phyloP scores from a whole-genome alignment of 2,113 vertebrate genomes.

The western clawed frog (Xenopus tropicalis) region UCB_Xtro_10.0 CM004447.2:31286001-31286500 shows the following conservation, averaged over 20 bases:
- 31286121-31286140: conserved; percentile 91
- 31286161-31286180: conserved; percentile 97
- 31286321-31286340: conserved; percentile 95
- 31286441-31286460: conserved; percentile 78
- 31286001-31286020: conserved; percentile 82
- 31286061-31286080: conserved; percentile 87
- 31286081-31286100: conserved; percentile 97
- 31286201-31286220: conserved; percentile 91
- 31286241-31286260: conserved; percentile 93
- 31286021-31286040: conserved; percentile 71
- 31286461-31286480: conserved; percentile 76
- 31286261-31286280: conserved; percentile 80
- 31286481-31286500: conserved; percentile 65
- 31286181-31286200: conserved; percentile 89
- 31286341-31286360: conserved; percentile 94
- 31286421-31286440: conserved; percentile 91
- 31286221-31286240: conserved; percentile 79
- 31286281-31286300: conserved; percentile 65
- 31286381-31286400: conserved; percentile 97
- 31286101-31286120: conserved; percentile 92
- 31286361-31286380: conserved; percentile 99
- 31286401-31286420: conserved; percentile 99
- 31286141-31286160: conserved; percentile 90
- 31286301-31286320: conserved; percentile 94
- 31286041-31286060: conserved; percentile 87